Evolutionary conservation across 2,888 invertebrate species (phyloP).

Genomic region (Tipula vernalis): DNA sequence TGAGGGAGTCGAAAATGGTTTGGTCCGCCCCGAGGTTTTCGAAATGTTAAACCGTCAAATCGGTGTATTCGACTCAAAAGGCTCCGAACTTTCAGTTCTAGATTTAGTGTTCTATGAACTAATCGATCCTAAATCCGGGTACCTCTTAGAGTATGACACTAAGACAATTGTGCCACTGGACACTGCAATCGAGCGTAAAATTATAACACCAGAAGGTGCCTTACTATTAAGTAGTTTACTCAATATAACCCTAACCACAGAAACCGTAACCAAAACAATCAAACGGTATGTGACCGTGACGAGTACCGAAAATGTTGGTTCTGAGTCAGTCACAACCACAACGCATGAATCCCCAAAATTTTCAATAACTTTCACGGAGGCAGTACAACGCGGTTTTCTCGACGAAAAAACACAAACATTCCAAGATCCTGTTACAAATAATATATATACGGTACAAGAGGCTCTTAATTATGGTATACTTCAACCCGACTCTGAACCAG

Average conservation of each 20-base stretch:
- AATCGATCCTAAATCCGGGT: conserved; percentile 79
- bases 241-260: conserved; percentile 77
- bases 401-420: conserved; percentile 66
- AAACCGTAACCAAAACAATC: conserved; percentile 74
- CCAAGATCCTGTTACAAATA: conserved; percentile 60
- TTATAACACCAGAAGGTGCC: conserved; percentile 80
- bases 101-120: conserved; percentile 78
- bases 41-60: conserved; percentile 75
- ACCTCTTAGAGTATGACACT: conserved; percentile 61
- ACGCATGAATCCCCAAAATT: conserved; percentile 42
- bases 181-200: conserved; percentile 71
- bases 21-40: conserved; percentile 72
- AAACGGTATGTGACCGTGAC: conserved; percentile 69
- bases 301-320: conserved; percentile 35
- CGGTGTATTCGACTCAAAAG: conserved; percentile 53
- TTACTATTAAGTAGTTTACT: conserved; percentile 71
- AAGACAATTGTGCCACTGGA: conserved; percentile 66
- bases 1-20: conserved; percentile 64
- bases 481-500: conserved; percentile 42
- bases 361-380: conserved; percentile 63
- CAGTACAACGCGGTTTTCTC: conserved; percentile 62
- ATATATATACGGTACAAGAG: conserved; percentile 60
- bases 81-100: conserved; percentile 61
- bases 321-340: conserved; percentile 25
- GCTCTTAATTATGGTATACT: conserved; percentile 62